phyloP scores from a whole-genome alignment of 2,113 vertebrate species.

The Motacilla alba region DNA sequence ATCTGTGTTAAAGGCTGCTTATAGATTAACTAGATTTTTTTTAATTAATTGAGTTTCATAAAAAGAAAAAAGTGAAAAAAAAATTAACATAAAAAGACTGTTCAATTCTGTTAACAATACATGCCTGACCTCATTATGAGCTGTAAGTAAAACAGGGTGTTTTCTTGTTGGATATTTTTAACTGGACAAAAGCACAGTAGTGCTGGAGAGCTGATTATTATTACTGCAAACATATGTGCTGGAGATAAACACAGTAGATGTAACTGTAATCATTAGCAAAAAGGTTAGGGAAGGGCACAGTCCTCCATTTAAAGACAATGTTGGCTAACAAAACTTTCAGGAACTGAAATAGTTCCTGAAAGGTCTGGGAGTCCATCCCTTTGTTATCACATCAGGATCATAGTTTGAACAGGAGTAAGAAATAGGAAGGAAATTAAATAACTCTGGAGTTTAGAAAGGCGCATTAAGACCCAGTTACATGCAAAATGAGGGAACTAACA shows the following conservation, averaged over 20 bases:
- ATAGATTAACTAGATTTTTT: background rate
- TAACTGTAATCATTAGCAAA: constrained; percentile 23
- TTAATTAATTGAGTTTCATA: constrained; percentile 12
- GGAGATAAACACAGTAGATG: constrained; percentile 22
- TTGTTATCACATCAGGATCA: constrained; percentile 39
- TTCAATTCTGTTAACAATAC: background rate
- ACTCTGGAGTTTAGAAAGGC: constrained; percentile 36
- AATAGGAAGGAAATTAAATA: constrained; percentile 71
- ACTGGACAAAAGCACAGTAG: constrained; percentile 30
- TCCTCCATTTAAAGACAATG: constrained; percentile 48
- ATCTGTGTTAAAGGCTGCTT: constrained; percentile 12
- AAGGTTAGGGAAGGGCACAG: constrained; percentile 40
- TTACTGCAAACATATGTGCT: background rate
- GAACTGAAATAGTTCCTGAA: constrained; percentile 41
- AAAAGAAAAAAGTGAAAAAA: constrained; percentile 28
- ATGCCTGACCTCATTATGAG: background rate
- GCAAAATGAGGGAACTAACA: constrained; percentile 58
- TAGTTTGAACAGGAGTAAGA: constrained; percentile 39
- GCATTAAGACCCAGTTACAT: background rate
- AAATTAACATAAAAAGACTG: background rate
- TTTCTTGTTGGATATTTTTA: constrained; percentile 34
- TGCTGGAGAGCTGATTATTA: constrained; percentile 38
- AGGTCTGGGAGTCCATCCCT: constrained; percentile 48
- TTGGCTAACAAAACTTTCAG: constrained; percentile 31
- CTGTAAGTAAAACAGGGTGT: constrained; percentile 7